These are phyloP conservation scores for Ceraclea dissimilis DNA, from an alignment of 2,888 invertebrate species.

Conservation along the genomic window DNA sequence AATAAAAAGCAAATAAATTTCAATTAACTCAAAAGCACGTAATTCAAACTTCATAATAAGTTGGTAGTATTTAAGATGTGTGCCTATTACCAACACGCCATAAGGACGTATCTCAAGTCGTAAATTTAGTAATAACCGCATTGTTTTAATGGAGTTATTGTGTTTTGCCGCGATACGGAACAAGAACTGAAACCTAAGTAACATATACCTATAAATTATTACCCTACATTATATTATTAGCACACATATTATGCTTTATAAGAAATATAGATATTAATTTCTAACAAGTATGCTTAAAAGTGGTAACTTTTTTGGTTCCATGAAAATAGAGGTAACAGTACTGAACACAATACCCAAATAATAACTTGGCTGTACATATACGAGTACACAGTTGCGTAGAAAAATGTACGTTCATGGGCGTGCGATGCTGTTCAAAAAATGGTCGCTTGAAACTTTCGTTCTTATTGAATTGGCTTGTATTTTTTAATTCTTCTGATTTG, in stretches of 20 bases:
- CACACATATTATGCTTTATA: neutral
- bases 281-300: neutral
- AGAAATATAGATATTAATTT: neutral
- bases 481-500: no score
- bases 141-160: slow-evolving; percentile 26
- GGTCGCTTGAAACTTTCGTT: no score
- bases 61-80: slow-evolving; percentile 17
- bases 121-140: slow-evolving; percentile 25
- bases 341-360: no score
- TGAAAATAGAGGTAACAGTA: no score
- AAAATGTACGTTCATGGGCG: no score
- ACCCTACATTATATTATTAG: neutral
- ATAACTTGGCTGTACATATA: no score
- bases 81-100: slow-evolving; percentile 13
- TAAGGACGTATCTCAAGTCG: slow-evolving; percentile 20
- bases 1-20: slow-evolving; percentile 26
- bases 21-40: slow-evolving; percentile 24
- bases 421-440: no score
- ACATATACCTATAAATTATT: neutral
- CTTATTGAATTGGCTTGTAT: no score
- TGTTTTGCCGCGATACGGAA: slow-evolving; percentile 18
- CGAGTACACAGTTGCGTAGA: no score
- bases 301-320: neutral
- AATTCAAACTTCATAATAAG: slow-evolving; percentile 20
- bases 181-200: slow-evolving; percentile 11